Evolutionary conservation across 2,888 invertebrate genomes (phyloP).

Genomic region (Himalopsyche anomala): DNA sequence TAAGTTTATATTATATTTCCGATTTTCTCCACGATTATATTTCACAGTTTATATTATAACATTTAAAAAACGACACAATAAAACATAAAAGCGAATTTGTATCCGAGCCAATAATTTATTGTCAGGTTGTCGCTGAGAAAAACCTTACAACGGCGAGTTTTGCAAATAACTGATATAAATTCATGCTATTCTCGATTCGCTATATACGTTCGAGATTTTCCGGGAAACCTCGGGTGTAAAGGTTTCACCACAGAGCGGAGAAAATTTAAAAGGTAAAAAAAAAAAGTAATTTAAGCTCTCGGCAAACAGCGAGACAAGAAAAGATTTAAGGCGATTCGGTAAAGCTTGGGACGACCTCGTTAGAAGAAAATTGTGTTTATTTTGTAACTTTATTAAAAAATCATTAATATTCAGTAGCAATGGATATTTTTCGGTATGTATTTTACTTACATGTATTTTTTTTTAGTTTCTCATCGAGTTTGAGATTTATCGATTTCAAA

Average conservation of each 20-base stretch:
- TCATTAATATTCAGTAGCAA: too few species aligned
- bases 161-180: constrained; percentile 3
- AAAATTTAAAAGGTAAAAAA: neutral
- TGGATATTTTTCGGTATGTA: too few species aligned
- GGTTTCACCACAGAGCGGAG: neutral
- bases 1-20: too few species aligned
- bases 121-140: neutral
- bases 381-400: neutral
- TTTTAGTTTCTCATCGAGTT: too few species aligned
- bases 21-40: too few species aligned
- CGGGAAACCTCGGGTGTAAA: neutral
- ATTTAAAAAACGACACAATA: too few species aligned
- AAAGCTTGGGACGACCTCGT: neutral
- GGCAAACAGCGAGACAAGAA: neutral
- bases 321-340: neutral
- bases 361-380: neutral
- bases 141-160: neutral
- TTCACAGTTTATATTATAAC: too few species aligned
- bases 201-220: neutral
- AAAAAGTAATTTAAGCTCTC: constrained; percentile 1
- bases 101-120: too few species aligned
- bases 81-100: too few species aligned
- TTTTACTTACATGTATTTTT: too few species aligned
- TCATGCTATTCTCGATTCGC: neutral
- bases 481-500: too few species aligned